A percentile compares a stretch with the other conserved stretches of the same genome.
phyloP scores from a whole-genome alignment of 2,888 invertebrate species.

The Mythimna pallens region DNA sequence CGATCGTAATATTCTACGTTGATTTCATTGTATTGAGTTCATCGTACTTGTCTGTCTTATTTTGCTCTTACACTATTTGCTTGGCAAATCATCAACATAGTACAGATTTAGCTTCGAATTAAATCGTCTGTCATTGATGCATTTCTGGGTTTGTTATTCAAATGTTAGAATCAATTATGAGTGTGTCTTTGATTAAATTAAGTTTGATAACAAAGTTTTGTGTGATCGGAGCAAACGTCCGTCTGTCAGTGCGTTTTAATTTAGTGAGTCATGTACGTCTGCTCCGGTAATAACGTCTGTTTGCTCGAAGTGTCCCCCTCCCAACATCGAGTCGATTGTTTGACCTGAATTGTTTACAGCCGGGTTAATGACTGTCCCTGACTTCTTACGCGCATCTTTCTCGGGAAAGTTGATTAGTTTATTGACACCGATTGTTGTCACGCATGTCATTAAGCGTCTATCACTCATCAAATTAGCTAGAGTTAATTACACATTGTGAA shows the following conservation, averaged over 20 bases:
- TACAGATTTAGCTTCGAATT: slow-evolving; percentile 68
- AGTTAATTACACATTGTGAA: slow-evolving; percentile 41
- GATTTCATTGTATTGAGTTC: slow-evolving; percentile 68
- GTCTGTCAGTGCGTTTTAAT: slow-evolving; percentile 65
- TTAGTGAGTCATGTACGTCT: slow-evolving; percentile 79
- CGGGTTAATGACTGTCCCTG: slow-evolving; percentile 86
- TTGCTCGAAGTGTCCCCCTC: slow-evolving; percentile 77
- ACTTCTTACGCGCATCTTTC: slow-evolving; percentile 75
- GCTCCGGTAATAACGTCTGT: slow-evolving; percentile 73
- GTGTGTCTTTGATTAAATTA: slow-evolving; percentile 40
- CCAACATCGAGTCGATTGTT: slow-evolving; percentile 78
- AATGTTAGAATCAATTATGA: slow-evolving; percentile 40
- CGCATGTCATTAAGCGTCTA: slow-evolving; percentile 59
- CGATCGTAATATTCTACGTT: slow-evolving; percentile 42
- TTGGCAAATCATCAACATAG: slow-evolving; percentile 77
- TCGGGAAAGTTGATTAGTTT: slow-evolving; percentile 79
- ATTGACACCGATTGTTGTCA: slow-evolving; percentile 74
- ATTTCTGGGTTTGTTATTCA: slow-evolving; percentile 47
- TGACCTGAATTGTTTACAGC: slow-evolving; percentile 82
- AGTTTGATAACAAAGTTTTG: slow-evolving; percentile 51
- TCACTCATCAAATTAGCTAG: slow-evolving; percentile 61
- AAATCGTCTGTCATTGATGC: slow-evolving; percentile 63
- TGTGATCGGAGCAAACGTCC: slow-evolving; percentile 50
- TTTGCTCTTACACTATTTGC: slow-evolving; percentile 67
- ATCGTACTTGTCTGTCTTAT: slow-evolving; percentile 71